Evolutionary conservation across 2,797 vertebrate species (phyloP), one percentile per base, ranked within the genome.

Genomic region (Pagetopsis macropterus): DNA sequence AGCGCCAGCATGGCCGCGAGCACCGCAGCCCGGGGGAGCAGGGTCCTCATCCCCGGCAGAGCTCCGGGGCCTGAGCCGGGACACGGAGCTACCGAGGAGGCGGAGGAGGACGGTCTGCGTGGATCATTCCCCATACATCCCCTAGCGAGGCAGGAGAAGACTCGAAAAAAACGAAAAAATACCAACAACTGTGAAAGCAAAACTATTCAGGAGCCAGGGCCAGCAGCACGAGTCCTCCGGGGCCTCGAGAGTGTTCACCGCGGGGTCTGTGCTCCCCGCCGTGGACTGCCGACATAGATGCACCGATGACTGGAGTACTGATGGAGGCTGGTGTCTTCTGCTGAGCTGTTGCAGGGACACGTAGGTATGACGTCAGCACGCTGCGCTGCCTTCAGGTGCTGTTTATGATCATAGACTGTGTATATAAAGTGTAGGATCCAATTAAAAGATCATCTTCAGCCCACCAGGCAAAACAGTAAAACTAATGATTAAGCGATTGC

Each of bases 101-200:
- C 50, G 70, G 41, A 65, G 57, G 44, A 54, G 19, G 46, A 50
- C 27, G 23, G 73, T 78, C 79, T 82, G 75, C 70, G 61, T 76
- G 73, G 85, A 56, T 85, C 94, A 94, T 91, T 81, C 90, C 93
- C 84, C 7, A 6, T 37, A 89, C 90, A 86, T 89, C 65, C 74
- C 75, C 77, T 44, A 78, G 78, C 63, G 68, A 65, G 45, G 45
- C 62, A 60, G 46, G 57, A 57, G 61, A 72, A 62, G 64, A 65
- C 45, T 63, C 19, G 31, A 9, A 19, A 5, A 5, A 0, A 52
- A 23, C 0, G 13, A 44, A 4, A 9, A 19, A 5, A 0, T 49
- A 23, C 0, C 16, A 44, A 5, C 0, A 45, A 27, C 3, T n/a
- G 40, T 9, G 9, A 27, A 8, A 8, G 3, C 5, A 11, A 5